Evolutionary conservation across 2,113 vertebrate genomes (phyloP).

Genomic region (Phainopepla nitens): DNA sequence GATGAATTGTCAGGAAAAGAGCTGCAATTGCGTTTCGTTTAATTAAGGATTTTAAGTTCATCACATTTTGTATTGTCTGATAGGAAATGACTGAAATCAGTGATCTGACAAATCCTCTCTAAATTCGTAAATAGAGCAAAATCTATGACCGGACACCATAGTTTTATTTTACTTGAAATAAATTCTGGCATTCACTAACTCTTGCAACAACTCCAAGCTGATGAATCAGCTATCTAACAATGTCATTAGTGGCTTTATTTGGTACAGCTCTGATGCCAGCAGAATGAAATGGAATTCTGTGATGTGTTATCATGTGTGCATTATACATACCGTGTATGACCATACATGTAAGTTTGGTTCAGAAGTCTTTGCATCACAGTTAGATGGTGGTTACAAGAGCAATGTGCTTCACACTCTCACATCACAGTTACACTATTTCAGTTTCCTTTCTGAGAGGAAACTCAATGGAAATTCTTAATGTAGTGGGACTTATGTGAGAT

Average conservation of each 20-base stretch:
- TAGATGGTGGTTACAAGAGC: not conserved
- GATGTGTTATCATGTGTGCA: not conserved
- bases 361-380: not conserved
- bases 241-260: not conserved
- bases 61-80: not conserved
- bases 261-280: not conserved
- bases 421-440: not conserved
- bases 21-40: not conserved
- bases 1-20: not conserved
- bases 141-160: not conserved
- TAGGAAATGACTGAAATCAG: not conserved
- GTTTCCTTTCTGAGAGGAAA: not conserved
- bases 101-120: not conserved
- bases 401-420: not conserved
- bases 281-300: not conserved
- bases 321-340: fast-evolving
- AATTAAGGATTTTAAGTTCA: not conserved
- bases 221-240: not conserved
- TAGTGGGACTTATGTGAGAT: not conserved
- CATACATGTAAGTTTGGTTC: not conserved
- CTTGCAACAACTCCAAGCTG: not conserved
- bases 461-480: not conserved
- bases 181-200: not conserved
- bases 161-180: not conserved
- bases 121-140: not conserved